Percentiles rank a stretch among this genome's conserved stretches.
Conservation (phyloP, 2,797 vertebrate genomes). For the Rhadinocentrus ornatus region DNA sequence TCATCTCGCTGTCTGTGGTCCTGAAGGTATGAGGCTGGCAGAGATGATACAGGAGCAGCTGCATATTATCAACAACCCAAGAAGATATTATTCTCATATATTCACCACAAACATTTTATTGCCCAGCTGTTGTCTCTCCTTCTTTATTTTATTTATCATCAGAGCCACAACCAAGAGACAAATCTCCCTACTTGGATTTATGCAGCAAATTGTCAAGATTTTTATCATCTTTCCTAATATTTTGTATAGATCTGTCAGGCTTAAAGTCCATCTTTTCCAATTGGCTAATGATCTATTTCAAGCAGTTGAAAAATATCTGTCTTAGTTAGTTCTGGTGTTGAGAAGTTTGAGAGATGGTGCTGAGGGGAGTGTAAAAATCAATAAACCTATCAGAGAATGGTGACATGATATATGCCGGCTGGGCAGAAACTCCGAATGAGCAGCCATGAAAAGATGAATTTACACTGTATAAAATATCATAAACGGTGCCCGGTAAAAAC, state of each 20-base stretch:
- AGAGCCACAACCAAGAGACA: conserved; percentile 27
- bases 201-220: conserved; percentile 37
- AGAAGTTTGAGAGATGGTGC: conserved; percentile 78
- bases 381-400: conserved; percentile 77
- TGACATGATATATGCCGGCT: conserved; percentile 78
- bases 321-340: conserved; percentile 78
- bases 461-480: conserved; percentile 76
- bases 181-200: conserved; percentile 16
- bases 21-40: conserved; percentile 35
- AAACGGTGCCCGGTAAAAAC: conserved; percentile 72
- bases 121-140: conserved; percentile 55
- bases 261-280: conserved; percentile 74
- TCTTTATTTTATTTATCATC: conserved; percentile 40
- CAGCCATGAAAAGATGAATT: conserved; percentile 69
- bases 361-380: conserved; percentile 73
- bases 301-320: conserved; percentile 78
- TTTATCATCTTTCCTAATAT: conserved; percentile 61
- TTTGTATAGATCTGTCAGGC: conserved; percentile 63
- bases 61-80: conserved; percentile 51
- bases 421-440: conserved; percentile 44
- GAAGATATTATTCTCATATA: conserved; percentile 63
- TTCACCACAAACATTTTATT: conserved; percentile 59
- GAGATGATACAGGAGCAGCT: conserved; percentile 52
- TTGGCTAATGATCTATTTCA: conserved; percentile 82
- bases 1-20: conserved; percentile 52